phyloP scores from a whole-genome alignment of 1,140 invertebrate genomes.

The Matsumurasca onukii region DNA sequence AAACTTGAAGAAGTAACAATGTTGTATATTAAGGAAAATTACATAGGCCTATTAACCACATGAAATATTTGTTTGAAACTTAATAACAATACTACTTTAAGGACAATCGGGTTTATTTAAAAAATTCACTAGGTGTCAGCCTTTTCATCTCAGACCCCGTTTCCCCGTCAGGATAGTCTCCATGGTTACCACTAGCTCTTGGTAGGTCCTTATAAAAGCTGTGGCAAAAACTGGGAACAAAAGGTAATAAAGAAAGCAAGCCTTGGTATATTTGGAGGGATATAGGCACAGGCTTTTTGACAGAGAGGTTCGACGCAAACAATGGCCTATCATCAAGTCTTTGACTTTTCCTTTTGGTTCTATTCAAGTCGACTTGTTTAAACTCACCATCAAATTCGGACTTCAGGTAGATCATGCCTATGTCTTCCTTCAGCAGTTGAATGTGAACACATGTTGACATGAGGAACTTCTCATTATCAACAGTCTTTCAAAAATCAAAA shows the following conservation, averaged over 20 bases:
- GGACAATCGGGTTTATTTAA: not conserved
- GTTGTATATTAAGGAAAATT: not conserved
- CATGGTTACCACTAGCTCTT: not conserved
- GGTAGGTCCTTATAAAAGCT: constrained; percentile 27
- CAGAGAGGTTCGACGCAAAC: constrained; percentile 2
- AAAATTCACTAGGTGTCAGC: not conserved
- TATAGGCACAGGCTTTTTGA: constrained; percentile 23
- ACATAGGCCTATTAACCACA: too few species aligned
- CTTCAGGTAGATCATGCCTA: constrained; percentile 24
- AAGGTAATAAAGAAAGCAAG: constrained; percentile 27
- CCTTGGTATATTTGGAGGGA: constrained; percentile 23
- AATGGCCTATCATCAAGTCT: not conserved
- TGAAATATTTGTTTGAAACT: too few species aligned
- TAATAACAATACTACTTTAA: too few species aligned
- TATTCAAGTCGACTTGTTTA: constrained; percentile 23
- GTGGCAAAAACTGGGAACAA: constrained; percentile 24
- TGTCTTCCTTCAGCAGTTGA: constrained; percentile 21
- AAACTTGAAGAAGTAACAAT: not conserved
- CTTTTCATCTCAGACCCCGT: not conserved
- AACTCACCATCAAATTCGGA: constrained; percentile 22
- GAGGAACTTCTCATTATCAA: constrained; percentile 27
- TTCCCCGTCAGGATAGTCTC: constrained; percentile 21
- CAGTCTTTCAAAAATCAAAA: too few species aligned
- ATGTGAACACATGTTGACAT: constrained; percentile 23
- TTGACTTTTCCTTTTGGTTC: constrained; percentile 21